These are phyloP conservation scores for Falco berigora DNA, from an alignment of 2,797 vertebrate species.

Conservation along the genomic window DNA sequence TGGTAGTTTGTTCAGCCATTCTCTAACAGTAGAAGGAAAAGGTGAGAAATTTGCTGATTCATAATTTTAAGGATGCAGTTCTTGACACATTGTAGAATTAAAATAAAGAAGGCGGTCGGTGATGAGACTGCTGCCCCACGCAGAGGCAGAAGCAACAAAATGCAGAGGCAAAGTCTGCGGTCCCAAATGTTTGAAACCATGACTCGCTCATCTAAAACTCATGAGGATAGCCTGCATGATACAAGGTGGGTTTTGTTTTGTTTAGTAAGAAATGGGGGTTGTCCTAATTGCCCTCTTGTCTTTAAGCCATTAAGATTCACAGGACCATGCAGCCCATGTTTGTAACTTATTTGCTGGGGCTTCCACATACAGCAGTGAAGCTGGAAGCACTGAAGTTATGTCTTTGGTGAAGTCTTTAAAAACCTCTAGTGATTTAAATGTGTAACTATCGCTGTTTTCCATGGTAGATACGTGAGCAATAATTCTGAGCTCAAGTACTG, in stretches of 20 bases:
- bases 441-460: background rate
- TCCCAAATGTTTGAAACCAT: background rate
- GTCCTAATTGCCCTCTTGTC: background rate
- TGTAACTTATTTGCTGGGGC: background rate
- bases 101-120: background rate
- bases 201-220: background rate
- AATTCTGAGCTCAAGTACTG: background rate
- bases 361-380: background rate
- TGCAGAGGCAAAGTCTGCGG: background rate
- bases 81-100: background rate
- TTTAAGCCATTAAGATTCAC: background rate
- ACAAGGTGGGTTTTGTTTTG: background rate
- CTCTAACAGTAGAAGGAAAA: background rate
- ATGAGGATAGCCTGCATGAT: background rate
- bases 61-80: background rate
- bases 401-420: background rate
- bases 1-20: background rate
- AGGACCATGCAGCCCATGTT: fast-evolving
- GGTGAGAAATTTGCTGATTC: background rate
- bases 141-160: background rate
- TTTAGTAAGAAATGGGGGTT: background rate
- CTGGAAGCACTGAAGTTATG: background rate
- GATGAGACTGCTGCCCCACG: background rate
- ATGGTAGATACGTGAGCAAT: background rate
- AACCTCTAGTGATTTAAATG: background rate